A percentile compares a stretch with the other conserved stretches of the same genome.
phyloP scores from a whole-genome alignment of 2,113 vertebrate species.

The Gavia stellata region DNA sequence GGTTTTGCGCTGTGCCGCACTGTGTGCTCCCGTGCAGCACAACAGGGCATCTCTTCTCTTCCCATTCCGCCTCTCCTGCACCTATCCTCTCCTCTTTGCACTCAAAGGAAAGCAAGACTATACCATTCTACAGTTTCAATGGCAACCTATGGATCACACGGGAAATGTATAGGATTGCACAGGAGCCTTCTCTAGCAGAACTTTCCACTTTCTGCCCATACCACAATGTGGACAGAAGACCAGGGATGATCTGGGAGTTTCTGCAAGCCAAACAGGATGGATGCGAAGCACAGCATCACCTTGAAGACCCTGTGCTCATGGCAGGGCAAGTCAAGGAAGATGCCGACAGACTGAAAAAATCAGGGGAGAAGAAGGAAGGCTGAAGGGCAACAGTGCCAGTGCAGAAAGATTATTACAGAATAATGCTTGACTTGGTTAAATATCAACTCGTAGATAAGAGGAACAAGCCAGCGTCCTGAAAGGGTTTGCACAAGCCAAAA shows the following conservation, averaged over 20 bases:
- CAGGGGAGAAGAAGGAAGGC: not conserved
- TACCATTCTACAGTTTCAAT: not conserved
- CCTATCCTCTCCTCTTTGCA: not conserved
- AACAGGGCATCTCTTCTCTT: not conserved
- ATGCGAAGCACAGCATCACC: rapidly evolving
- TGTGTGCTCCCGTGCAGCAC: not conserved
- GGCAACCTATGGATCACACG: not conserved
- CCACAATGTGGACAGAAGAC: not conserved
- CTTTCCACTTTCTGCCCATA: not conserved
- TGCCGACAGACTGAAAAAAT: not conserved
- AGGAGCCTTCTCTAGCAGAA: not conserved
- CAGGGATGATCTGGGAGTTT: not conserved
- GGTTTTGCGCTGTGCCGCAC: not conserved
- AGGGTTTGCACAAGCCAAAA: not conserved
- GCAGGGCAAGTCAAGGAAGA: not conserved
- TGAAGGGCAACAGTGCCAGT: not conserved
- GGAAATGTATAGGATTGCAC: not conserved
- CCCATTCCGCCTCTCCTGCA: not conserved
- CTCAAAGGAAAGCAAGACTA: not conserved
- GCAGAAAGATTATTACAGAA: not conserved
- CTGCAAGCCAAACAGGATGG: not conserved
- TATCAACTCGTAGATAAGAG: not conserved
- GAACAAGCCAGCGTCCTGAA: not conserved
- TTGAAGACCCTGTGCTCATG: not conserved
- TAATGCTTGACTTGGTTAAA: not conserved